Evolutionary conservation across 2,888 invertebrate genomes (phyloP).

Genomic region (Drosophila birchii): DNA sequence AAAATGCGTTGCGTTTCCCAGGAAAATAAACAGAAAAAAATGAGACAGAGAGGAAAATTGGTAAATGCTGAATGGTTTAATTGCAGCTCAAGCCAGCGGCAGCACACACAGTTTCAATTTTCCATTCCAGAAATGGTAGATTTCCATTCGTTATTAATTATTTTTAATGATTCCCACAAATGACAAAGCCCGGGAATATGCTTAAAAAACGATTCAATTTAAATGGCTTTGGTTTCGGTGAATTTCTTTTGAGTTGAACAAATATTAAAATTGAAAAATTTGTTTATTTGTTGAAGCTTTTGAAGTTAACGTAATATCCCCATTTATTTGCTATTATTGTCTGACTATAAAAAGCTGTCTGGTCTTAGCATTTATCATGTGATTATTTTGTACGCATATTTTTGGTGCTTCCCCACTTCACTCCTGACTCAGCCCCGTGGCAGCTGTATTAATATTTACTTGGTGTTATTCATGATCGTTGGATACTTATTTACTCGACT

Average conservation of each 20-base stretch:
- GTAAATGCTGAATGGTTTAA: slow-evolving; percentile 66
- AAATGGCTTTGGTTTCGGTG: slow-evolving; percentile 21
- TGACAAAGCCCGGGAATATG: slow-evolving; percentile 18
- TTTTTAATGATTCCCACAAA: slow-evolving; percentile 56
- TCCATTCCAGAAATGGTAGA: slow-evolving; percentile 57
- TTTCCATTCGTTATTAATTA: slow-evolving; percentile 68
- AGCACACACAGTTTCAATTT: slow-evolving; percentile 57
- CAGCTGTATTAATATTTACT: slow-evolving; percentile 38
- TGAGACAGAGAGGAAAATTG: slow-evolving; percentile 41
- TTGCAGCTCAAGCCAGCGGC: slow-evolving; percentile 64
- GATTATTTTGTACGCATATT: slow-evolving; percentile 11
- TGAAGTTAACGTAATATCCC: slow-evolving; percentile 15
- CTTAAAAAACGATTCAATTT: slow-evolving; percentile 44
- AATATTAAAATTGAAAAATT: slow-evolving; percentile 12
- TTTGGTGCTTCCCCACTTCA: slow-evolving; percentile 22
- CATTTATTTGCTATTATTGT: slow-evolving; percentile 10
- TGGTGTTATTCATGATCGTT: slow-evolving; percentile 11
- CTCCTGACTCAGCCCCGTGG: slow-evolving; percentile 15
- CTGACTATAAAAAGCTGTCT: slow-evolving; percentile 4
- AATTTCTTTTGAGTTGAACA: slow-evolving; percentile 1
- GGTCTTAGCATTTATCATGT: slow-evolving; percentile 12
- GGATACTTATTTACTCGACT: slow-evolving; percentile 17
- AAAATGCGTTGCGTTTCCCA: slow-evolving; percentile 67
- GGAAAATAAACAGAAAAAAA: slow-evolving; percentile 35
- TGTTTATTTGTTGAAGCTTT: slow-evolving; percentile 24